These are phyloP conservation scores for Drosophila fuyamai DNA, from an alignment of 1,140 invertebrate species.

Conservation along the genomic window DNA sequence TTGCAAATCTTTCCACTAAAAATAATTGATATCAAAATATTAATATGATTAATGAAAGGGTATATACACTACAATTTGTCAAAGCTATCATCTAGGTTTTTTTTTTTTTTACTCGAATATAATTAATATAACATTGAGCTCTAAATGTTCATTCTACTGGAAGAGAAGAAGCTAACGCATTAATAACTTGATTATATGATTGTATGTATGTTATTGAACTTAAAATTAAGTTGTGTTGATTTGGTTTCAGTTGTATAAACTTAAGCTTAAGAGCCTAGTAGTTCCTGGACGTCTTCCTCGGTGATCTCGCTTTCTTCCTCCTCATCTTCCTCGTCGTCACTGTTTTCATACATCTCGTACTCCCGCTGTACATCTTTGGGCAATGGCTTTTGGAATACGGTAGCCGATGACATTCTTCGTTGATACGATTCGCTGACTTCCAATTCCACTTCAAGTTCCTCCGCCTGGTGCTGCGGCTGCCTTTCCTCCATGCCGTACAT, in stretches of 20 bases:
- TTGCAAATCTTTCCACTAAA: too few relatives aligned
- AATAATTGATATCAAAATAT: too few relatives aligned
- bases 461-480: not conserved
- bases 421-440: constrained; percentile 25
- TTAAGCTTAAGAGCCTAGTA: constrained; percentile 4
- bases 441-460: constrained; percentile 3
- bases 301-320: not conserved
- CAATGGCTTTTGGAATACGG: constrained; percentile 43
- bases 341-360: constrained; percentile 19
- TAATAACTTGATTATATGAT: too few relatives aligned
- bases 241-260: not conserved
- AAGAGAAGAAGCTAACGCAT: too few relatives aligned
- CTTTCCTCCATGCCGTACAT: constrained; percentile 37
- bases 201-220: too few relatives aligned
- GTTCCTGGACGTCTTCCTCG: constrained; percentile 1
- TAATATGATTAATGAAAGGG: too few relatives aligned
- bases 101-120: too few relatives aligned
- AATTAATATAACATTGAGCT: too few relatives aligned
- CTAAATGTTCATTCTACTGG: too few relatives aligned
- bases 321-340: constrained; percentile 10
- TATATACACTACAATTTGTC: too few relatives aligned
- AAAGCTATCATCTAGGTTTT: too few relatives aligned
- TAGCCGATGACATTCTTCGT: constrained; percentile 58
- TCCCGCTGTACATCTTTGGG: constrained; percentile 41
- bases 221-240: too few relatives aligned